Percentiles rank a stretch among this genome's conserved stretches.
Evolutionary conservation across 2,888 invertebrate genomes (phyloP).

Genomic region (Periphyllus acericola): DNA sequence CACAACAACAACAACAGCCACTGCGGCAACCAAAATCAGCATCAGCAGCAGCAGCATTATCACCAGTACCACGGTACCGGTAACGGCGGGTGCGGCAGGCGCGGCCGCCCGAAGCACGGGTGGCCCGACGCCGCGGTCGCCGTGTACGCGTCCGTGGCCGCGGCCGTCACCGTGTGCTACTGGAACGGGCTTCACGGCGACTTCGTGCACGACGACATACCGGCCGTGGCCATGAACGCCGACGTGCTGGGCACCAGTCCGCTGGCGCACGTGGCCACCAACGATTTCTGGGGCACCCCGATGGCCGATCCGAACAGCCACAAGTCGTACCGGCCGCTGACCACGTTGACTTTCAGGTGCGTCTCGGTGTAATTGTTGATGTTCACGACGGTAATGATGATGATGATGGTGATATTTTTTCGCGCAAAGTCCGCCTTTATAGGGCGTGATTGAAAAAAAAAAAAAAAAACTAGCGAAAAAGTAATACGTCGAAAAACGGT

Average conservation of each 20-base stretch:
- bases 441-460: no score
- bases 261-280: slow-evolving; percentile 74
- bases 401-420: no score
- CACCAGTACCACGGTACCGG: slow-evolving; percentile 1
- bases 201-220: slow-evolving; percentile 89
- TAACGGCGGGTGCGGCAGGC: not conserved
- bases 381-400: not conserved
- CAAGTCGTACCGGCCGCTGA: slow-evolving; percentile 87
- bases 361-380: slow-evolving; percentile 65
- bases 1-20: not conserved
- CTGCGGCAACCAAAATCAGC: not conserved
- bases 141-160: slow-evolving; percentile 61
- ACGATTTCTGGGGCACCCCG: slow-evolving; percentile 92
- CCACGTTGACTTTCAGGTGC: slow-evolving; percentile 86
- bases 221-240: slow-evolving; percentile 82
- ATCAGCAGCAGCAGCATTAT: slow-evolving; percentile 16
- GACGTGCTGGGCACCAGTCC: slow-evolving; percentile 80
- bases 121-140: slow-evolving; percentile 44
- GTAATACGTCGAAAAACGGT: not conserved
- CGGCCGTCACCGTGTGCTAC: slow-evolving; percentile 74
- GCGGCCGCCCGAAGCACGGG: slow-evolving; percentile 19
- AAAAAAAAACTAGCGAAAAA: no score
- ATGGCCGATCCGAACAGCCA: slow-evolving; percentile 85
- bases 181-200: slow-evolving; percentile 81
- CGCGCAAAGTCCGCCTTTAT: no score